Conservation (phyloP, 2,888 invertebrate genomes). For the Empis stercorea region DNA sequence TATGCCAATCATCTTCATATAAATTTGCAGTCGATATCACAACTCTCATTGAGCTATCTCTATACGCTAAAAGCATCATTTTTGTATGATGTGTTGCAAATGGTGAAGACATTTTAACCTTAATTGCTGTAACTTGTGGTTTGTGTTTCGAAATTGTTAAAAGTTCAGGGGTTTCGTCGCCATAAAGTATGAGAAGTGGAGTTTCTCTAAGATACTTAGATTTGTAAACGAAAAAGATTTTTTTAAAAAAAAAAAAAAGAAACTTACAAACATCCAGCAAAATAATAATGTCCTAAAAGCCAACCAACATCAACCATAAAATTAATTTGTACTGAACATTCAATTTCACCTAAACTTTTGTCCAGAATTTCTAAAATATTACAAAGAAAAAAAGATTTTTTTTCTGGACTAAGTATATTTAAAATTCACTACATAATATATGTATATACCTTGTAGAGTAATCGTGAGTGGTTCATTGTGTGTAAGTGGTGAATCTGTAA, state of each 20-base stretch:
- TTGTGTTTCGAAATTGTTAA: slow-evolving; percentile 42
- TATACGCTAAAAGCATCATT: slow-evolving; percentile 76
- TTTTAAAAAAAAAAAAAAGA: no score
- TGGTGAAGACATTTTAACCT: slow-evolving; percentile 59
- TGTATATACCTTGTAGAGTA: slow-evolving; percentile 47
- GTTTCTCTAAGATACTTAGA: slow-evolving; percentile 41
- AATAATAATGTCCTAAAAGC: slow-evolving; percentile 74
- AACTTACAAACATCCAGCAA: slow-evolving; percentile 54
- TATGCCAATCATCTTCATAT: slow-evolving; percentile 84
- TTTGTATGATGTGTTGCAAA: slow-evolving; percentile 87
- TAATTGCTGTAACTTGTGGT: slow-evolving; percentile 52
- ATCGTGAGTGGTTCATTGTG: slow-evolving; percentile 51
- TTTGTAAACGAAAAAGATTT: neutral
- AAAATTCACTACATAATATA: no score
- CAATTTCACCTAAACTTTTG: slow-evolving; percentile 58
- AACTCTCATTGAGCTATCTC: slow-evolving; percentile 66
- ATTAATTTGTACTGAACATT: slow-evolving; percentile 72
- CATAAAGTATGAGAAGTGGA: slow-evolving; percentile 63
- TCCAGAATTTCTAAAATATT: slow-evolving; percentile 57
- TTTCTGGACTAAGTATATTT: no score
- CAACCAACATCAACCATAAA: slow-evolving; percentile 88
- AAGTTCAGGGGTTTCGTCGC: slow-evolving; percentile 54
- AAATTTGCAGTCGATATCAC: slow-evolving; percentile 88
- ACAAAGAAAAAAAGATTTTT: neutral
- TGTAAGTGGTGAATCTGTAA: slow-evolving; percentile 50